Evolutionary conservation across 2,888 invertebrate genomes (phyloP).

Genomic region (Perizoma flavofasciatum): DNA sequence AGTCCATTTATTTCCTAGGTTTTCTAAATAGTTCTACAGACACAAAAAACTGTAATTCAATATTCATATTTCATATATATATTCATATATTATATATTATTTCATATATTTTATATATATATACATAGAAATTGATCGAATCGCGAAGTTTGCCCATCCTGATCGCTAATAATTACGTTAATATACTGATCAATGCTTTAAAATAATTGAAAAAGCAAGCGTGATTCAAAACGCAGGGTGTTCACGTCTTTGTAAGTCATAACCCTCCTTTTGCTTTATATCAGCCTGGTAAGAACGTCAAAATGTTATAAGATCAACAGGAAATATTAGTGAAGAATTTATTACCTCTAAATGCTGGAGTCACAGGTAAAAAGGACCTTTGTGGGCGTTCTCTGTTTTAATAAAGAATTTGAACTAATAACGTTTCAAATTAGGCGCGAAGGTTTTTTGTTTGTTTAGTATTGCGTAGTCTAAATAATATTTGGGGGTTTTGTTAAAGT

Average conservation of each 20-base stretch:
- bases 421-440: conserved; percentile 66
- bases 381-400: conserved; percentile 65
- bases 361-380: conserved; percentile 54
- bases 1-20: not conserved
- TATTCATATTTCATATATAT: no score
- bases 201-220: no score
- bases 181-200: no score
- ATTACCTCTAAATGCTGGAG: conserved; percentile 24
- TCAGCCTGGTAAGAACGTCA: conserved; percentile 1
- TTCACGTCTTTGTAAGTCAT: no score
- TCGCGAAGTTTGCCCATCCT: no score
- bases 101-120: no score
- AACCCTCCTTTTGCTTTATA: no score
- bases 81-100: no score
- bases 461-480: conserved; percentile 55
- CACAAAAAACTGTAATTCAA: no score
- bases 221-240: not conserved
- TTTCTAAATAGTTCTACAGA: not conserved
- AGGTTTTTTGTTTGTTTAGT: conserved; percentile 59
- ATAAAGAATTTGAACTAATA: conserved; percentile 65
- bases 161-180: no score
- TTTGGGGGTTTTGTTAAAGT: conserved; percentile 41
- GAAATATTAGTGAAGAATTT: conserved; percentile 31
- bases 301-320: conserved; percentile 28
- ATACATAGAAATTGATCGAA: not conserved